A percentile compares a stretch with the other conserved stretches of the same genome.
These are phyloP conservation scores for Bujurquina vittata DNA, from an alignment of 2,113 vertebrate species.

Conservation along the genomic window DNA sequence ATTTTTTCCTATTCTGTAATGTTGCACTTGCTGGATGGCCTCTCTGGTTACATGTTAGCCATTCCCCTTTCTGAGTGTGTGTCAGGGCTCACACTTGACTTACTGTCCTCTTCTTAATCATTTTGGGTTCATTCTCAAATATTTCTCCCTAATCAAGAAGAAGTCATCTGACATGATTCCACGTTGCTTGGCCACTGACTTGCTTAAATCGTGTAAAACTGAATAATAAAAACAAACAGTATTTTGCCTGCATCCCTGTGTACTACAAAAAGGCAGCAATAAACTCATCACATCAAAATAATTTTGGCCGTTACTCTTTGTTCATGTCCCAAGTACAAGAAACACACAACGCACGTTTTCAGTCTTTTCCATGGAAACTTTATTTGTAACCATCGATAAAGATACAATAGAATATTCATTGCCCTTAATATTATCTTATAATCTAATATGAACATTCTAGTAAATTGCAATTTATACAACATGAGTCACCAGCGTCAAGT, in stretches of 20 bases:
- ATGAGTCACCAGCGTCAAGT: constrained; percentile 58
- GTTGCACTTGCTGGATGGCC: constrained; percentile 47
- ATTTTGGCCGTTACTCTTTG: constrained; percentile 14
- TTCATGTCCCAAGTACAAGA: constrained; percentile 33
- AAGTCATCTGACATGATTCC: constrained; percentile 73
- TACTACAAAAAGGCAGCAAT: constrained; percentile 74
- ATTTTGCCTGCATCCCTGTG: constrained; percentile 75
- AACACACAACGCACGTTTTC: constrained; percentile 85
- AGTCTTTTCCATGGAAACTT: constrained; percentile 91
- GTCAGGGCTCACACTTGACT: constrained; percentile 20
- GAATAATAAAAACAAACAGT: constrained; percentile 54
- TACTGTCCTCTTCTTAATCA: constrained; percentile 20
- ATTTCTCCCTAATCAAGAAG: not conserved
- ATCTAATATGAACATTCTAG: constrained; percentile 82
- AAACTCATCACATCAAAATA: constrained; percentile 73
- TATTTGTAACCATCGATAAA: constrained; percentile 86
- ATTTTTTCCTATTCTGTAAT: constrained; percentile 6
- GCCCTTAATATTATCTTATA: constrained; percentile 79
- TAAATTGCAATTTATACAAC: constrained; percentile 78
- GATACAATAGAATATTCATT: constrained; percentile 88
- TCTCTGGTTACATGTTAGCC: constrained; percentile 14
- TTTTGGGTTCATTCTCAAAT: constrained; percentile 13
- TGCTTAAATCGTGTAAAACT: constrained; percentile 66
- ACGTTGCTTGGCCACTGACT: constrained; percentile 79
- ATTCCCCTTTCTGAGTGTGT: constrained; percentile 4